Evolutionary conservation across 1,140 invertebrate genomes (phyloP), one percentile per base, ranked within the genome.

Genomic region (Drosophila mauritiana): DNA sequence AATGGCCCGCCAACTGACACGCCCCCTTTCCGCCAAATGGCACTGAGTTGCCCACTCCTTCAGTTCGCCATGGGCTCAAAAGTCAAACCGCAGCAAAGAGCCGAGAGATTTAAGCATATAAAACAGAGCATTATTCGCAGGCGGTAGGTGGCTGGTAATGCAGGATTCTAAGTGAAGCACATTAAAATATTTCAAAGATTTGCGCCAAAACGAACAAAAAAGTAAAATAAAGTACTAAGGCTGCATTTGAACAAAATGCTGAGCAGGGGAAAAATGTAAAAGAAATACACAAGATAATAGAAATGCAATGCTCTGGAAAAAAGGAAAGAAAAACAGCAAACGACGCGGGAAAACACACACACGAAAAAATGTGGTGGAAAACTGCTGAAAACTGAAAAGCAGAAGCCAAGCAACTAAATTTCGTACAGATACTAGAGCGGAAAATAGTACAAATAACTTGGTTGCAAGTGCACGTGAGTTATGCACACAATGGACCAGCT

Each of bases 141-240:
- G 56, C 55, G 64, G 64, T 48, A 57, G 15, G 73, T 48, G 52
- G 40, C 51, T n/a, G 73, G 56, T 77, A 77, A 77, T 59, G 63
- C 73, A 34, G 46, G 51, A 62, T 77, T 69, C 54, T 76, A 68
- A 76, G 49, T 67, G 61, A 76, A 62, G 73, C 56, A 77, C 74
- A 77, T 77, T 77, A 77, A 77, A 76, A 77, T 77, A 76, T 77
- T 77, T 77, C 73, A 77, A 77, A 77, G 74, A 77, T 77, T 77
- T 68, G 51, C 36, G 43, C 55, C 27, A 34, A 49, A 73, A 49
- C 27, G 22, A 34, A 22, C 11, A 25, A 22, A 54, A 25, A 31
- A 57, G 17, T 17, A 17, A 17, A 17, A 17, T 17, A 45, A 34
- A 12, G 46, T 43, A 55, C 12, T 69, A 69, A 48, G 65, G 43